Conservation (phyloP, 1,140 invertebrate genomes). For the Leptoteleia sp. region DNA sequence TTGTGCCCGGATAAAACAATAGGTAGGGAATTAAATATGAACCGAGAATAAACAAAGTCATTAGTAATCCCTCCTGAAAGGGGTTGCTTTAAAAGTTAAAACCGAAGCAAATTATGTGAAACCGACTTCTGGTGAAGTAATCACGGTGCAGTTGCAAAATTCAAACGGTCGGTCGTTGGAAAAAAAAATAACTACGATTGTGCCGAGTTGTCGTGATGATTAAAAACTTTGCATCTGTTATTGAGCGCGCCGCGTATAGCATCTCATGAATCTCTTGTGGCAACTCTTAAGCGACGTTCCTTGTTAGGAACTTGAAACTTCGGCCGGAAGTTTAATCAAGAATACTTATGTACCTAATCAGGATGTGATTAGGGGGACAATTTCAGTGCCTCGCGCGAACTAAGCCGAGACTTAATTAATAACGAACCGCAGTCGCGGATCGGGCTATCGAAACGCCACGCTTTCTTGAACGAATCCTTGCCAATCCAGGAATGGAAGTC, state of each 20-base stretch:
- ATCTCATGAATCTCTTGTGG: conserved; percentile 21
- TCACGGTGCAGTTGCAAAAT: too few relatives aligned
- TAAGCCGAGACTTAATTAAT: conserved; percentile 40
- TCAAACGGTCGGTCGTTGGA: too few relatives aligned
- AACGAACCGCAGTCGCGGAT: conserved; percentile 24
- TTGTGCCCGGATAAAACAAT: too few relatives aligned
- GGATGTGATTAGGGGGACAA: conserved; percentile 51
- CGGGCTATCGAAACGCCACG: too few relatives aligned
- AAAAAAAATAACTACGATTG: too few relatives aligned
- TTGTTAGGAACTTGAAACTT: conserved; percentile 42
- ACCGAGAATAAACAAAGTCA: too few relatives aligned
- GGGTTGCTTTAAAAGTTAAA: too few relatives aligned
- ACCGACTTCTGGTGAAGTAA: too few relatives aligned
- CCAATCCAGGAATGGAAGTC: conserved; percentile 2
- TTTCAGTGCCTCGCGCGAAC: conserved; percentile 37
- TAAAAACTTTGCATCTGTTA: conserved; percentile 23
- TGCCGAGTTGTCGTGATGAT: conserved; percentile 6
- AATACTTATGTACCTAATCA: conserved; percentile 57
- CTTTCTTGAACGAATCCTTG: too few relatives aligned
- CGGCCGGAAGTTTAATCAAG: conserved; percentile 50
- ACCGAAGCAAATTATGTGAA: too few relatives aligned
- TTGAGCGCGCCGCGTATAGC: conserved; percentile 7
- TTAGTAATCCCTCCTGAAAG: too few relatives aligned
- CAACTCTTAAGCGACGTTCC: conserved; percentile 42
- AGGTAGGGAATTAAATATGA: too few relatives aligned